Evolutionary conservation across 2,888 invertebrate species (phyloP), one percentile per base, ranked within the genome.

Genomic region (Alloscopus bannaensis): DNA sequence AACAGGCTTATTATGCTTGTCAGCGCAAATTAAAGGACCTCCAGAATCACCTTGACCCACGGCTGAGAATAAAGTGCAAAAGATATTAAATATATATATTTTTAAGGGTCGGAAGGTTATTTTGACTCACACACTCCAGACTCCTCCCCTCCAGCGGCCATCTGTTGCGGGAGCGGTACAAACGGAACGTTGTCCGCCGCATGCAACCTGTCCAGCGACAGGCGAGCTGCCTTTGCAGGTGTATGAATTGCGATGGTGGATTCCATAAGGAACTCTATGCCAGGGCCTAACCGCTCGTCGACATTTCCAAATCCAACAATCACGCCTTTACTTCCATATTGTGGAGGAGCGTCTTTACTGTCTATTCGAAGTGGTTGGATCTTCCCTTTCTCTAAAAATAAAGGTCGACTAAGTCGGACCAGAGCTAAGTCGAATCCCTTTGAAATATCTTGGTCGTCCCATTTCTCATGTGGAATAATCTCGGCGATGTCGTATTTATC

Each of bases 21-120:
- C 64, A 8, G 65, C 13, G 16, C 73, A 73, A 28, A 73, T 29
- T 6, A 64, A 28, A 1, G 73, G 64, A 0, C 65, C 73, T 18
- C 73, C 73, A 2, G 57, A 57, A 29, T 73, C 73, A 8, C 65
- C 65, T 42, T 73, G 55, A 13, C 73, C 73, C 40, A 73, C 31
- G 4, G 65, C 65, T 65, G 60, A 47, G 13, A 45, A 45, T 66
- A 2, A 36, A 20, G 20, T 66, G 26, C 2, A 47, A 18, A 3
- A 8, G 16, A 22, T 45, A 16, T 50, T 66, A 52, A 2, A 50
- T n/a, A n/a, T n/a, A n/a, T n/a, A n/a, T n/a, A n/a, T n/a, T n/a
- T n/a, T n/a, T n/a, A n/a, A n/a, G 65, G 2, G 11, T 3, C 3
- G 13, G 31, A 11, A 6, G 2, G 18, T 24, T 65, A 45, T 65